Conservation (phyloP, 2,888 invertebrate species). For the Euphydryas editha region DNA sequence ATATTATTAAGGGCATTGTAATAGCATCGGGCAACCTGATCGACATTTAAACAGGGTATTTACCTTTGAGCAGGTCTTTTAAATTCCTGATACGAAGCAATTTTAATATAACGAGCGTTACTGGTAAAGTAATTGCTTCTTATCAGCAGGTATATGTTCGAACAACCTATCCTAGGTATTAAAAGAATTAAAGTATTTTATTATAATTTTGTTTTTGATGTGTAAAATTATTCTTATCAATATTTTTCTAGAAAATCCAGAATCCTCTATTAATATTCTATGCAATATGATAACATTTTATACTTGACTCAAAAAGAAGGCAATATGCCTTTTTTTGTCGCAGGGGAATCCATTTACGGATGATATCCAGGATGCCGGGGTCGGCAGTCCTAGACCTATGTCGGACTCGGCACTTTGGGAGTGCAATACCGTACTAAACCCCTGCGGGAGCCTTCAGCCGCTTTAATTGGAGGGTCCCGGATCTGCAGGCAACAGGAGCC, state of each 20-base stretch:
- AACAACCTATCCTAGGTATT: conserved; percentile 8
- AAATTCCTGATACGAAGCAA: conserved; percentile 48
- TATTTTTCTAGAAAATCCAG: not conserved
- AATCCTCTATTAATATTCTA: too few relatives aligned
- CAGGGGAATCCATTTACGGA: too few relatives aligned
- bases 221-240: not conserved
- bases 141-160: conserved; percentile 31
- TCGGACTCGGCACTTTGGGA: too few relatives aligned
- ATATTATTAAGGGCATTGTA: conserved; percentile 9
- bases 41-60: conserved; percentile 47
- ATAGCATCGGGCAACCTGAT: conserved; percentile 45
- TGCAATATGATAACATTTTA: too few relatives aligned
- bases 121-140: conserved; percentile 47
- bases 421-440: too few relatives aligned
- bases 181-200: not conserved
- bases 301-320: too few relatives aligned
- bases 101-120: conserved; percentile 50
- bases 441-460: too few relatives aligned
- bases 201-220: not conserved
- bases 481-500: too few relatives aligned
- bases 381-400: too few relatives aligned
- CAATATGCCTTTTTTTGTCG: too few relatives aligned
- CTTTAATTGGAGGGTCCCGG: too few relatives aligned
- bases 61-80: conserved; percentile 50
- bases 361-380: too few relatives aligned